Percentiles rank a stretch among this genome's conserved stretches.
These are phyloP conservation scores for Channa argus DNA, from an alignment of 2,113 vertebrate species.

Conservation along the genomic window DNA sequence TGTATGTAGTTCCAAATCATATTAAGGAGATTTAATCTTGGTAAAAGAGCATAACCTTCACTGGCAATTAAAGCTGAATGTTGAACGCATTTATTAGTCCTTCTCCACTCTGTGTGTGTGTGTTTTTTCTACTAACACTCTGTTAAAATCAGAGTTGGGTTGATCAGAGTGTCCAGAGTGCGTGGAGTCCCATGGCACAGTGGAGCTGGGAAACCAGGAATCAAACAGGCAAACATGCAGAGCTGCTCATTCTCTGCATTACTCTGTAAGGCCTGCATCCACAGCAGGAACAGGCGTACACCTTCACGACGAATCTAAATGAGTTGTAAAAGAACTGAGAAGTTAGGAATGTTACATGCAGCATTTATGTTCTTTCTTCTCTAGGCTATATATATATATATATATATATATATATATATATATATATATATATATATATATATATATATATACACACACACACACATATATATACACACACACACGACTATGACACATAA, in stretches of 20 bases:
- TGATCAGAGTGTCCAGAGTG: constrained; percentile 96
- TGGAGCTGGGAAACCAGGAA: constrained; percentile 96
- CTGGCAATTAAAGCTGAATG: neutral
- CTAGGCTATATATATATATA: too few relatives aligned
- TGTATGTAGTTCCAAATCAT: neutral
- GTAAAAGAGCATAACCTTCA: neutral
- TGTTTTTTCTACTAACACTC: constrained; percentile 88
- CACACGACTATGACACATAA: too few relatives aligned
- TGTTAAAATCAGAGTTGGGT: constrained; percentile 91
- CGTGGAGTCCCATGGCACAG: constrained; percentile 90
- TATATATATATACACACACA: too few relatives aligned
- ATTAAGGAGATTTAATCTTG: neutral
- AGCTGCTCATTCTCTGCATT: constrained; percentile 95
- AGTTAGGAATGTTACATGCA: too few relatives aligned
- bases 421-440: too few relatives aligned
- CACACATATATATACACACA: too few relatives aligned
- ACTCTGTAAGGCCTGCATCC: constrained; percentile 97
- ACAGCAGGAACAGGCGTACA: constrained; percentile 95
- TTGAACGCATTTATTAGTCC: neutral
- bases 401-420: too few relatives aligned
- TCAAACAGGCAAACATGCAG: constrained; percentile 97
- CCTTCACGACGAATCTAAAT: constrained; percentile 96
- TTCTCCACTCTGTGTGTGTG: neutral
- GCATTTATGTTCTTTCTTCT: too few relatives aligned
- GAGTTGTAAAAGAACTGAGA: neutral